phyloP scores from a whole-genome alignment of 2,888 invertebrate species.

The Protophormia terraenovae region DNA sequence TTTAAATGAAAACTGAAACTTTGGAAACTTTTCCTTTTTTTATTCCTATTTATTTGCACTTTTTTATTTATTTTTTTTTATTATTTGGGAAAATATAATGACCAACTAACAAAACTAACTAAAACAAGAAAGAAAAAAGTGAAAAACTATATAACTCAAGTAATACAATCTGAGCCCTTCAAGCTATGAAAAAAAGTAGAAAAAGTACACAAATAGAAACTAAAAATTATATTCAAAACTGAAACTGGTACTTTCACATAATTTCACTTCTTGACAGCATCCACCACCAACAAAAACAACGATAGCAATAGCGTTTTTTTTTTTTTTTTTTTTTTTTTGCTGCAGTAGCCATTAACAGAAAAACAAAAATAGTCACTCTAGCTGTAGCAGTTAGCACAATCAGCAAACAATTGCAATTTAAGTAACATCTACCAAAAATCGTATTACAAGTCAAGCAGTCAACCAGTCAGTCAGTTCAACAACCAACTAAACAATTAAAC shows the following conservation, averaged over 20 bases:
- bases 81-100: constrained; percentile 1
- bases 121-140: not conserved
- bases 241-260: constrained; percentile 64
- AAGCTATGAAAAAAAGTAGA: too few species aligned
- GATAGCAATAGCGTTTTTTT: too few species aligned
- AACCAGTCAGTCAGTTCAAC: not conserved
- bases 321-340: too few species aligned
- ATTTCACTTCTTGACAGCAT: constrained; percentile 66
- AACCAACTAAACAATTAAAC: constrained; percentile 50
- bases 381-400: not conserved
- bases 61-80: not conserved
- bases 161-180: constrained; percentile 58
- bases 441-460: constrained; percentile 43
- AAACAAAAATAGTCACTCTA: not conserved
- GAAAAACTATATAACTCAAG: constrained; percentile 21
- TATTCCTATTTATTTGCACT: too few species aligned
- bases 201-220: not conserved
- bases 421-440: constrained; percentile 44
- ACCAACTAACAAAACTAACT: constrained; percentile 12
- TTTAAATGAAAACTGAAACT: constrained; percentile 60
- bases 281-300: constrained; percentile 21
- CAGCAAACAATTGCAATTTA: constrained; percentile 38
- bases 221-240: constrained; percentile 34
- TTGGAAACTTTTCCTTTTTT: constrained; percentile 29
- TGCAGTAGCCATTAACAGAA: not conserved